Conservation (phyloP, 2,113 vertebrate species). For the Climacteris rufus region DNA sequence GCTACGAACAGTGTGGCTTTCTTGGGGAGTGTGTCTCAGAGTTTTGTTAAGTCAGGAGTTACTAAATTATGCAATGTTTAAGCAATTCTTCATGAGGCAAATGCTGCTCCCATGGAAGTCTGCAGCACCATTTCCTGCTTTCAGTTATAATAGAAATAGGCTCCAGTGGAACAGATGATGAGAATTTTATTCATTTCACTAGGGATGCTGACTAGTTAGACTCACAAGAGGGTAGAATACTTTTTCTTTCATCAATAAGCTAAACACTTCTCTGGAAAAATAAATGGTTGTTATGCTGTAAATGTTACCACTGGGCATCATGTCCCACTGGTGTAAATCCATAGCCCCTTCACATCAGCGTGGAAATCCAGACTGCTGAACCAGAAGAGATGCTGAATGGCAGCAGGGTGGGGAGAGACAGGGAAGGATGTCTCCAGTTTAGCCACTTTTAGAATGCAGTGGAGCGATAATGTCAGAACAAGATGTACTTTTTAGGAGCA, state of each 20-base stretch:
- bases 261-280: slow-evolving; percentile 13
- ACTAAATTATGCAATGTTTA: slow-evolving; percentile 3
- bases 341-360: neutral
- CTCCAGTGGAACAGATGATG: neutral
- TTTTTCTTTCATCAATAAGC: slow-evolving; percentile 2
- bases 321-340: neutral
- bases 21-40: neutral
- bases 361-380: neutral
- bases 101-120: neutral
- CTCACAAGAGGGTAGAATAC: neutral
- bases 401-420: neutral
- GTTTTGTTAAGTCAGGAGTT: slow-evolving; percentile 1
- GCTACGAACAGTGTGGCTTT: neutral
- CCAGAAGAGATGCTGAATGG: slow-evolving; percentile 17
- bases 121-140: neutral
- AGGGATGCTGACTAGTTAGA: neutral
- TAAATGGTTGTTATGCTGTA: neutral
- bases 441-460: slow-evolving; percentile 15
- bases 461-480: slow-evolving; percentile 33
- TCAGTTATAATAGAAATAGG: neutral
- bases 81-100: neutral
- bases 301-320: neutral
- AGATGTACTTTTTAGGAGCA: slow-evolving; percentile 52
- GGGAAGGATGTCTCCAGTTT: slow-evolving; percentile 4
- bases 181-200: neutral